These are phyloP conservation scores for Hemiscyllium ocellatum DNA, from an alignment of 2,113 vertebrate genomes.

Conservation along the genomic window DNA sequence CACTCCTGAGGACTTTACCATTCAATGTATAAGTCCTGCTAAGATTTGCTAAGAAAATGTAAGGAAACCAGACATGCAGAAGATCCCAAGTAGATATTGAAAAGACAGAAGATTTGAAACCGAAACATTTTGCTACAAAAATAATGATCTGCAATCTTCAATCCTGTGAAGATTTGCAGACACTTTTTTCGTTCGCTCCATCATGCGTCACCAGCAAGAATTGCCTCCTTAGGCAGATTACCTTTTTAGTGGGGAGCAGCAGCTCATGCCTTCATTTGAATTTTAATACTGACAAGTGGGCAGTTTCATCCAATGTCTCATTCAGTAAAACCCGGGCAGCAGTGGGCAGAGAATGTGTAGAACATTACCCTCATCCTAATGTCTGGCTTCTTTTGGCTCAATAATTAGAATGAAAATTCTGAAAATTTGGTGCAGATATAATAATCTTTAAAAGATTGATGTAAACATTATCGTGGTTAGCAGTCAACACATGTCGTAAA, in stretches of 20 bases:
- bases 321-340: background rate
- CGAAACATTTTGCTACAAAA: background rate
- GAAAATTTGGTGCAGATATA: background rate
- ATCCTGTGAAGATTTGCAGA: no score
- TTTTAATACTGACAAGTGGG: background rate
- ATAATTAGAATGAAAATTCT: background rate
- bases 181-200: background rate
- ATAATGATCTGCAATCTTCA: background rate
- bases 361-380: background rate
- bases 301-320: background rate
- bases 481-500: background rate
- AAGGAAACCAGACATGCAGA: background rate
- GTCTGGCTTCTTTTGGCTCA: background rate
- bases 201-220: background rate
- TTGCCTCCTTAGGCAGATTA: background rate
- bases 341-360: background rate
- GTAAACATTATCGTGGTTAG: background rate
- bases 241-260: background rate
- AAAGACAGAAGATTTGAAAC: conserved; percentile 1
- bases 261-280: background rate
- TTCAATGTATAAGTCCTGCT: no score
- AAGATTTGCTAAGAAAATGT: no score
- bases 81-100: background rate
- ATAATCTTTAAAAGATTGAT: background rate
- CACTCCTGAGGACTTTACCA: no score